Evolutionary conservation across 2,113 vertebrate genomes (phyloP).

Genomic region (Heloderma charlesbogerti): DNA sequence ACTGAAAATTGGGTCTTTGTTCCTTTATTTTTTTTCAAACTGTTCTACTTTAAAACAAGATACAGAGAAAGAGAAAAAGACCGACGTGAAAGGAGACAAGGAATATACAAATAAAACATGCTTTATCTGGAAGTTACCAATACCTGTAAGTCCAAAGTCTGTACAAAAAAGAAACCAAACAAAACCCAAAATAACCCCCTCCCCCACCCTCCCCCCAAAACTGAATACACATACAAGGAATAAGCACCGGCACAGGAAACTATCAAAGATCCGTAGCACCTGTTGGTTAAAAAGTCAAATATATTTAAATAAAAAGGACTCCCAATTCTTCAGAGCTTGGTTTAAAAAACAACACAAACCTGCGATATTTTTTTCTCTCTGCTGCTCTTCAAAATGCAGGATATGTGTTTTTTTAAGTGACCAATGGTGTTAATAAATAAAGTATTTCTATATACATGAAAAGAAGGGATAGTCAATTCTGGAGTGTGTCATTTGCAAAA

Average conservation of each 20-base stretch:
- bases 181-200: neutral
- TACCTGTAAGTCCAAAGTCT: conserved; percentile 55
- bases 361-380: neutral
- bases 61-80: neutral
- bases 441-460: conserved; percentile 79
- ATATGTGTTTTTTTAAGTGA: conserved; percentile 61
- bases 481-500: conserved; percentile 57
- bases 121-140: conserved; percentile 49
- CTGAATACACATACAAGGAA: conserved; percentile 17
- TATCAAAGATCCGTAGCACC: conserved; percentile 64
- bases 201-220: neutral
- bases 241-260: conserved; percentile 52
- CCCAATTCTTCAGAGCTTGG: conserved; percentile 19
- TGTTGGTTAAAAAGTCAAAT: conserved; percentile 61
- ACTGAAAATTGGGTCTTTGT: conserved; percentile 44
- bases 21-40: conserved; percentile 51
- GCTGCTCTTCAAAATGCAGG: conserved; percentile 46
- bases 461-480: conserved; percentile 49
- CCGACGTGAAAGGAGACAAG: conserved; percentile 25
- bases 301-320: conserved; percentile 50
- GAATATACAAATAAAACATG: conserved; percentile 40
- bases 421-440: conserved; percentile 84
- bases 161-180: conserved; percentile 56
- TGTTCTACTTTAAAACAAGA: conserved; percentile 56
- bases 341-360: conserved; percentile 15